Conservation (phyloP, 2,797 vertebrate genomes). For the Peromyscus melanophrys region DNA sequence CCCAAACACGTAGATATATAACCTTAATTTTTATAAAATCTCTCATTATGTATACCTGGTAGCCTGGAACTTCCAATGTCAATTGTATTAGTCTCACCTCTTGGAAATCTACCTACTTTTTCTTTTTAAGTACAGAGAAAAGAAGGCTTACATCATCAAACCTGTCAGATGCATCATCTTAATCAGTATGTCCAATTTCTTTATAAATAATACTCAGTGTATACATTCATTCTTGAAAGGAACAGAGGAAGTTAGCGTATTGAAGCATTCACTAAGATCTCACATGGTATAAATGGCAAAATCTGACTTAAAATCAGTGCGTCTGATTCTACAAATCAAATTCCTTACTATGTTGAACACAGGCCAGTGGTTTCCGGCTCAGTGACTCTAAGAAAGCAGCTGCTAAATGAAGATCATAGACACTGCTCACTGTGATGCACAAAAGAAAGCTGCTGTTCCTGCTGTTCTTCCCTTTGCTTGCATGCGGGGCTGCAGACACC, state of each 20-base stretch:
- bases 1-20: not conserved
- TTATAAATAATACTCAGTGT: not conserved
- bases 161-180: not conserved
- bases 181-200: not conserved
- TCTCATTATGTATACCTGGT: not conserved
- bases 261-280: slow-evolving; percentile 17
- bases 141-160: not conserved
- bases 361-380: slow-evolving; percentile 43
- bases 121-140: not conserved
- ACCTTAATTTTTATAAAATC: not conserved
- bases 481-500: not conserved
- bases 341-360: slow-evolving; percentile 5
- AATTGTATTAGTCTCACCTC: not conserved
- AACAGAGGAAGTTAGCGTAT: not conserved
- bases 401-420: slow-evolving; percentile 76
- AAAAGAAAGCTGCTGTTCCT: slow-evolving; percentile 70
- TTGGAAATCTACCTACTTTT: not conserved
- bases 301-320: not conserved
- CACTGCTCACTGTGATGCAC: slow-evolving; percentile 71
- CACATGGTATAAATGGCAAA: slow-evolving; percentile 12
- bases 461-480: slow-evolving; percentile 60
- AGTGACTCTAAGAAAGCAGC: slow-evolving; percentile 71
- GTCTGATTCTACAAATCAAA: slow-evolving; percentile 32
- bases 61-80: not conserved
- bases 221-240: not conserved